Conservation (phyloP, 2,888 invertebrate genomes). For the Drosophila merina region DNA sequence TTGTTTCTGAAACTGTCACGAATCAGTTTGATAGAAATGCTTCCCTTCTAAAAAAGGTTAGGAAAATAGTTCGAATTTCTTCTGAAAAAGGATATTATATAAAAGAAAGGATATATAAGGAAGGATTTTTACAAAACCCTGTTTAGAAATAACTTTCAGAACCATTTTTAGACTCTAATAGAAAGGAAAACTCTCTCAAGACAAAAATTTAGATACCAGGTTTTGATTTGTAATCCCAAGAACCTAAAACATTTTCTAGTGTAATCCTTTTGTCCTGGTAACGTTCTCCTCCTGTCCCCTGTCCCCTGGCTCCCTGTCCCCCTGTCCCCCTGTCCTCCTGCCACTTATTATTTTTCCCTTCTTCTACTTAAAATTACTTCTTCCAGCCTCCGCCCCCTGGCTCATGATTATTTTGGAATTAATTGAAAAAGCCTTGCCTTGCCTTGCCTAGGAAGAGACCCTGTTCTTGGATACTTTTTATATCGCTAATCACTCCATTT, state of each 20-base stretch:
- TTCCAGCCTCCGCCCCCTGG: constrained; percentile 38
- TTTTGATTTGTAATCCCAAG: neutral
- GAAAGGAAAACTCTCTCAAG: too few species aligned
- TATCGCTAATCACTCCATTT: neutral
- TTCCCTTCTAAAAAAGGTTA: too few species aligned
- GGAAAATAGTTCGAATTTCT: neutral
- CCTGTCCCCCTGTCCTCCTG: neutral
- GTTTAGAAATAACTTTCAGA: too few species aligned
- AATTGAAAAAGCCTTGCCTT: constrained; percentile 51
- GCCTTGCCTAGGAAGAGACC: constrained; percentile 35
- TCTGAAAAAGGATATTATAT: neutral
- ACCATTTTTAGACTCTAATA: too few species aligned
- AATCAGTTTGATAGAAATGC: too few species aligned
- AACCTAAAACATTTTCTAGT: neutral
- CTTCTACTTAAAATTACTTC: neutral
- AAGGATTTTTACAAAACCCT: too few species aligned
- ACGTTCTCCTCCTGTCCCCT: constrained; percentile 13
- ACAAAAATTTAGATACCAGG: too few species aligned
- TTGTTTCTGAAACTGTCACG: too few species aligned
- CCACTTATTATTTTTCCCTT: neutral
- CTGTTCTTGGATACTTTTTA: constrained; percentile 3
- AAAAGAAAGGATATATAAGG: neutral
- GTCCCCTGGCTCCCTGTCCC: neutral
- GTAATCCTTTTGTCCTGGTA: constrained; percentile 50
- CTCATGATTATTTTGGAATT: constrained; percentile 76